Evolutionary conservation across 1,140 invertebrate genomes (phyloP).

Genomic region (Lepidurus arcticus): DNA sequence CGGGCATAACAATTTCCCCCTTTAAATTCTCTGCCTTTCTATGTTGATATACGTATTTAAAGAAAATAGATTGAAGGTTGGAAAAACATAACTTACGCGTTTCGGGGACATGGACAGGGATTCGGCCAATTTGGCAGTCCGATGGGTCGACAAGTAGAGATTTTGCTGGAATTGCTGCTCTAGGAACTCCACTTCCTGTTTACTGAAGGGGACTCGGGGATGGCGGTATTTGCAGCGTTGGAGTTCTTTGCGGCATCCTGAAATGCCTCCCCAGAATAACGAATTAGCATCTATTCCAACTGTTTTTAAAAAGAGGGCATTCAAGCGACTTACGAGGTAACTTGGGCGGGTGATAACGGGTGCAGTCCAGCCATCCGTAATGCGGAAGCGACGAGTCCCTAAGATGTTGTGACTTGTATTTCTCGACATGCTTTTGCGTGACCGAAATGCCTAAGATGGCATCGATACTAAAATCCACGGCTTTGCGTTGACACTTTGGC

Average conservation of each 20-base stretch:
- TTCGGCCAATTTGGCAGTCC: constrained; percentile 53
- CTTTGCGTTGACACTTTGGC: neutral
- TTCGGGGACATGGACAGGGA: constrained; percentile 55
- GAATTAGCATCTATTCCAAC: neutral
- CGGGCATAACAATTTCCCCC: neutral
- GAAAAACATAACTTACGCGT: constrained; percentile 48
- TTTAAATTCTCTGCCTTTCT: neutral
- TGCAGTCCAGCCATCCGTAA: constrained; percentile 62
- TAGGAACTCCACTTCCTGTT: constrained; percentile 52
- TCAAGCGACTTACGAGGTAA: constrained; percentile 55
- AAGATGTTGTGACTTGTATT: neutral
- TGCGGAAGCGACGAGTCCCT: neutral
- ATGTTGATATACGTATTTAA: neutral
- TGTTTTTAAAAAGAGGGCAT: constrained; percentile 25
- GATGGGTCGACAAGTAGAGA: constrained; percentile 56
- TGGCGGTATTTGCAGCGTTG: constrained; percentile 26
- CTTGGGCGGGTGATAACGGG: constrained; percentile 66
- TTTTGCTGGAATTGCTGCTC: constrained; percentile 55
- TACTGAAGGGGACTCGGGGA: constrained; percentile 57
- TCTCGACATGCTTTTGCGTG: neutral
- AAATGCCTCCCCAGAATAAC: constrained; percentile 7
- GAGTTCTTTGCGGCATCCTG: constrained; percentile 21
- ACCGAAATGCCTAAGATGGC: neutral
- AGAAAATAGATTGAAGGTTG: neutral
- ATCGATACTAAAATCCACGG: neutral